Percentiles rank a stretch among this genome's conserved stretches.
phyloP scores from a whole-genome alignment of 1,140 invertebrate species.

The Streblospio benedicti region DNA sequence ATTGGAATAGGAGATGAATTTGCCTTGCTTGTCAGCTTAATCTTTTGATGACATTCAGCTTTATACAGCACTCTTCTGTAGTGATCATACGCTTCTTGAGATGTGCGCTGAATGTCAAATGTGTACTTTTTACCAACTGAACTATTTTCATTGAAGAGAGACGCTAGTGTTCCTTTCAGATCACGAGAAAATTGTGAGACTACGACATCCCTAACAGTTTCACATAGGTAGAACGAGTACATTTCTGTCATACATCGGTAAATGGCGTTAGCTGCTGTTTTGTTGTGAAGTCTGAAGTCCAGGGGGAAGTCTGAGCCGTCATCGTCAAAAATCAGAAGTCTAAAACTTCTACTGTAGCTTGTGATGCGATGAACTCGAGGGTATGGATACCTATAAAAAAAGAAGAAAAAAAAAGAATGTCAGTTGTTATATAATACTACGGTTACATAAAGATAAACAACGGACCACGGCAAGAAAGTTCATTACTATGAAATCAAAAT shows the following conservation, averaged over 20 bases:
- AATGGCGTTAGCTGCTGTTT: conserved; percentile 65
- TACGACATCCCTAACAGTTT: conserved; percentile 75
- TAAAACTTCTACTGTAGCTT: no score
- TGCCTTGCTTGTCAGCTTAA: conserved; percentile 17
- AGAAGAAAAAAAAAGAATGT: no score
- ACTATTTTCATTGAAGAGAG: conserved; percentile 75
- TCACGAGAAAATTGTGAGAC: conserved; percentile 79
- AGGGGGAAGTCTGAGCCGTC: conserved; percentile 57
- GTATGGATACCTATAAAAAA: no score
- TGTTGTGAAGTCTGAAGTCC: conserved; percentile 70
- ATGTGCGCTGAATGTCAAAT: conserved; percentile 77
- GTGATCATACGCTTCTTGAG: conserved; percentile 77
- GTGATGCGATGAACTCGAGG: no score
- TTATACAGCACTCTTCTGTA: conserved; percentile 62
- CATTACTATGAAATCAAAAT: no score
- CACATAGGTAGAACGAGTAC: conserved; percentile 83
- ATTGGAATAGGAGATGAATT: conserved; percentile 1
- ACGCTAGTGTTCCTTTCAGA: conserved; percentile 82
- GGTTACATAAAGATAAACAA: no score
- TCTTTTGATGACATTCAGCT: conserved; percentile 16
- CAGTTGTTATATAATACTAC: no score
- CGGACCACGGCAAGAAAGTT: no score
- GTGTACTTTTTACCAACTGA: conserved; percentile 75
- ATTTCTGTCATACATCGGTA: conserved; percentile 83
- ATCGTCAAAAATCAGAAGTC: no score